Base-by-base conservation (phyloP, 2,888 invertebrate genomes). In the Apodemia duryi region DNA sequence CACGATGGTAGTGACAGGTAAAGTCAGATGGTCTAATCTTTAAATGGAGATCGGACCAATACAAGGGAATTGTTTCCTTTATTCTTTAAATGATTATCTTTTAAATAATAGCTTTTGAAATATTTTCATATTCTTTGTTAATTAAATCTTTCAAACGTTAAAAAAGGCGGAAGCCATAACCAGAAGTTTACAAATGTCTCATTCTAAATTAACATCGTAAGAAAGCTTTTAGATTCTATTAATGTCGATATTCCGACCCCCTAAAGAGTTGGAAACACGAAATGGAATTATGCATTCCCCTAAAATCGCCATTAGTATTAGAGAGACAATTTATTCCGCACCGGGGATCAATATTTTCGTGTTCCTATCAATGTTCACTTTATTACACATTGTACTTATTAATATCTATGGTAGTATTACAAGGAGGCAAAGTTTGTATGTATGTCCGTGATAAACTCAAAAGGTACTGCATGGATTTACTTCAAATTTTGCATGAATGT, bases 231-330 rank as follows among this genome's bases (percentile, higher is more conserved):
- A 84, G 81, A 85, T 84, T 80, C 83, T 84, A 87, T 89, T 88
- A 89, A 85, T 85, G 85, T 82, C 84, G 81, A 83, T 85, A 83
- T 80, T 79, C 73, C 80, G 77, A 80, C 83, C 86, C 86, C 86
- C 82, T 78, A 89, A 91, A 88, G 87, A 91, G 90, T 89, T 89
- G 83, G 79, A 84, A 85, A 86, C 87, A 88, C 82, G 83, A 82
- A 90, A 91, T 88, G 84, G 86, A 90, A 90, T 90, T 89, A 89
- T 81, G 79, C 80, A 82, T 83, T 85, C 87, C 88, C 89, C 88
- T 86, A 84, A 87, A 88, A 88, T 86, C 81, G 81, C 82, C 82
- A 86, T 86, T 84, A 85, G 85, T 87, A 86, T 88, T 86, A 86
- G 80, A 85, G 77, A 79, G 75, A 80, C 84, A 85, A 84, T 88